Base-by-base conservation (phyloP, 2,797 vertebrate species). In the Pteropus rufus region DNA sequence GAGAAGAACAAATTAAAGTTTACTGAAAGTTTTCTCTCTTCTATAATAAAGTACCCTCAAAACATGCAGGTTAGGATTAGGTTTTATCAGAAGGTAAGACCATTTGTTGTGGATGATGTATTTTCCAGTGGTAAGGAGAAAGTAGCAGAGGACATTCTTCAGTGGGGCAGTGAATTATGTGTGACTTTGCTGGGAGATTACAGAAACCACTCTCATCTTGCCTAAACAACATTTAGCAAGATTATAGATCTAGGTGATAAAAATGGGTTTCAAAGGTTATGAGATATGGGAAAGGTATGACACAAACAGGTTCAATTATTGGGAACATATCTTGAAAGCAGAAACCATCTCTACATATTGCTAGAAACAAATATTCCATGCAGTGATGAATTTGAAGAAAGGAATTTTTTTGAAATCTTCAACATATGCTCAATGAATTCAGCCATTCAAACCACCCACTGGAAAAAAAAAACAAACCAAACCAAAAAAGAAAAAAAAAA, bases 201-300 rank as follows among this genome's bases (percentile, higher is more conserved):
- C 1, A 49, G 60, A 76, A 76, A 88, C 4, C 3, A 81, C 73
- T 70, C 65, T 69, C 23, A 85, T 19, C 58, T 79, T 81, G 5
- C 10, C n/a, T 95, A 85, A 84, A 10, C 10, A 70, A 89, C 19
- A 91, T 10, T 87, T 41, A 90, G 29, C 31, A 75, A 86, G 31
- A 49, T 49, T 62, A 81, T 92, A 84, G 67, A 91, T 72, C 9
- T 80, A 15, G 14, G 60, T 21, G 14, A 80, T 39, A 90, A 80
- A 93, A 94, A 34, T 31, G 9, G 90, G 49, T 77, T 94, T 87
- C 26, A 39, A 34, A 94, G 85, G n/a, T 60, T 81, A 75, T 81
- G 18, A 90, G 24, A 70, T 72, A 62, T 46, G 12, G 23, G 18
- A 85, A 81, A 5, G 36, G 23, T 24, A n/a, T 21, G 41, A 87